Base-by-base conservation (phyloP, 1,140 invertebrate species). In the Atopsyche davidsoni region DNA sequence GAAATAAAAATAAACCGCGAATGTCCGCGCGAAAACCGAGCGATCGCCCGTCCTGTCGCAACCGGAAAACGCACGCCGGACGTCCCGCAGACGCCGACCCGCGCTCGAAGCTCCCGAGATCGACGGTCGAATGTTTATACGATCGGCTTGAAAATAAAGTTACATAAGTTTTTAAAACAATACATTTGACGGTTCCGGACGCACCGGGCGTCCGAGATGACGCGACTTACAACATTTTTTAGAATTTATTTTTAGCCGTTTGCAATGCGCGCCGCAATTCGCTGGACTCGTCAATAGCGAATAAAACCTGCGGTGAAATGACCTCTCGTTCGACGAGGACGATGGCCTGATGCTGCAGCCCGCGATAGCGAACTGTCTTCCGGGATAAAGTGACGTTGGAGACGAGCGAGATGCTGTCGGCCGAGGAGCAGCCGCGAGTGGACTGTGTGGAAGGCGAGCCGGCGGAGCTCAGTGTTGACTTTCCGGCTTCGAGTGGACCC, bases 171-270 rank as follows among this genome's bases (percentile, higher is more conserved):
- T 13, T 19, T 40, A 18, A 49, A 49, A 49, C 36, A 49, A 49
- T 47, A 13, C 38, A 40, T 21, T 4, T 18, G 36, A 24, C 46
- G 23, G 13, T 23, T 49, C 41, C 41, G 31, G 13, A 41, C 41
- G 28, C 41, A 40, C 38, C 46, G 36, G 35, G 38, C 36, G 46
- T 49, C 46, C 23, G 46, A 40, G 45, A 49, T 49, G 46, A 49
- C 36, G 46, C 46, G 46, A 40, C 46, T 41, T 24, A 49, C 46
- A 49, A 40, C 36, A 40, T 49, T 49, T 49, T 49, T 49, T 41
- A 49, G 38, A 18, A 49, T 14, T 49, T 49, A 49, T 49, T 49
- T 49, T 21, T 49, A 49, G 46, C 31, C 28, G 46, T 35, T 34
- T 40, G 46, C 46, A 41, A 49, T 49, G 38, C 38, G 46, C 46